These are phyloP conservation scores for Urocyon cinereoargenteus DNA, from an alignment of 2,797 vertebrate species.

Conservation along the genomic window DNA sequence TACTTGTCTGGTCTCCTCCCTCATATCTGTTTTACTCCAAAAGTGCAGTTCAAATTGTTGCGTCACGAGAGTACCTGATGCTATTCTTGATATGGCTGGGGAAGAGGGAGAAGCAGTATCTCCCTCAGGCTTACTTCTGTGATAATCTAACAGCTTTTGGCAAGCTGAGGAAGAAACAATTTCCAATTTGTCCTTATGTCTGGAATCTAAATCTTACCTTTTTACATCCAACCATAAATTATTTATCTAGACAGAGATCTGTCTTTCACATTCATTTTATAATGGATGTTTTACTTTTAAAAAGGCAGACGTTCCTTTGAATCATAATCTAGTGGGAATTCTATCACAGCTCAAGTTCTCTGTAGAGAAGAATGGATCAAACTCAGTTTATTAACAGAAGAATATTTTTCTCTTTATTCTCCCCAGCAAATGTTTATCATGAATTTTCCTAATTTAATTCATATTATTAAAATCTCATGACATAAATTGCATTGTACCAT, in stretches of 20 bases:
- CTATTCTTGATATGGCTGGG: neutral
- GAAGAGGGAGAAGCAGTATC: neutral
- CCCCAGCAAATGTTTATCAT: neutral
- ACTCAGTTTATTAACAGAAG: slow-evolving; percentile 3
- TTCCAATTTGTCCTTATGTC: slow-evolving; percentile 35
- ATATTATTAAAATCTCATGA: neutral
- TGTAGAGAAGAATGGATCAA: slow-evolving; percentile 53
- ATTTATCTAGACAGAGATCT: slow-evolving; percentile 53
- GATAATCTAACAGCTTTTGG: slow-evolving; percentile 48
- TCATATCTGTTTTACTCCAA: neutral
- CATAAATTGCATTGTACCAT: neutral
- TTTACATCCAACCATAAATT: slow-evolving; percentile 50
- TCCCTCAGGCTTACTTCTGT: neutral
- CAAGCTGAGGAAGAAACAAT: slow-evolving; percentile 55
- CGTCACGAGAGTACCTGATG: neutral
- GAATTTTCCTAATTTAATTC: neutral
- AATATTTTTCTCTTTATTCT: neutral
- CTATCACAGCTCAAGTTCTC: slow-evolving; percentile 38
- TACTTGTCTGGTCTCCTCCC: neutral
- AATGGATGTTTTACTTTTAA: slow-evolving; percentile 45
- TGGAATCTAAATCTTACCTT: slow-evolving; percentile 54
- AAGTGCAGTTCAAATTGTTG: neutral
- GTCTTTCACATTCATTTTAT: slow-evolving; percentile 61
- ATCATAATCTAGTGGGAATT: slow-evolving; percentile 55
- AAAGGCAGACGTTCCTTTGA: neutral